Evolutionary conservation across 2,797 vertebrate species (phyloP).

Genomic region (Varecia variegata): DNA sequence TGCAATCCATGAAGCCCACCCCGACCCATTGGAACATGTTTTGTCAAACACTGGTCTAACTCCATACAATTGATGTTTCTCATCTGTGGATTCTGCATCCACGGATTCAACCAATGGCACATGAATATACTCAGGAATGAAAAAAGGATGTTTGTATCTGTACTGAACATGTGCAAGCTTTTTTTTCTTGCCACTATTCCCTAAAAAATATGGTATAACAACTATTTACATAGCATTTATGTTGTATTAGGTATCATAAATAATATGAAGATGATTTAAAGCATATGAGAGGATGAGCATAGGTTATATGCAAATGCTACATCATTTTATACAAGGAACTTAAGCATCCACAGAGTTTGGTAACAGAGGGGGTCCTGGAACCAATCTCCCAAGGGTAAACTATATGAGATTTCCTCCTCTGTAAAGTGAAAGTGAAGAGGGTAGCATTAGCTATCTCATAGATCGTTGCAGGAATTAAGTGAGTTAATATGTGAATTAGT

Average conservation of each 20-base stretch:
- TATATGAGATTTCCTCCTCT: not conserved
- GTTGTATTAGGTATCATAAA: too few species aligned
- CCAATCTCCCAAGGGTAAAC: not conserved
- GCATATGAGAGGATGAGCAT: too few species aligned
- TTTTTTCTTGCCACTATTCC: not conserved
- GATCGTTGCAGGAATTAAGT: not conserved
- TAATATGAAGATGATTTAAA: too few species aligned
- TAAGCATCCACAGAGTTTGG: not conserved
- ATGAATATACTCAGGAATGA: not conserved
- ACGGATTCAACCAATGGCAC: not conserved
- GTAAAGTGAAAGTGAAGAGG: not conserved
- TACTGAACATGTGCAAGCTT: not conserved
- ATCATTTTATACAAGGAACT: too few species aligned
- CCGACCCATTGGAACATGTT: not conserved
- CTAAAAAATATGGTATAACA: not conserved
- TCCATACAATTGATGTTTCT: not conserved
- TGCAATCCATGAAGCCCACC: not conserved
- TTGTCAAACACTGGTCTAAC: not conserved
- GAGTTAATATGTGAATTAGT: not conserved
- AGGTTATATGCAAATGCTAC: too few species aligned
- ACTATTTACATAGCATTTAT: too few species aligned
- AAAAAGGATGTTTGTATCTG: not conserved
- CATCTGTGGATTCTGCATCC: not conserved
- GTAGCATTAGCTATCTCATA: not conserved
- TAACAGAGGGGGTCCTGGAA: not conserved